A percentile compares a stretch with the other conserved stretches of the same genome.
Evolutionary conservation across 1,140 invertebrate genomes (phyloP).

Genomic region (Drosophila baimaii): DNA sequence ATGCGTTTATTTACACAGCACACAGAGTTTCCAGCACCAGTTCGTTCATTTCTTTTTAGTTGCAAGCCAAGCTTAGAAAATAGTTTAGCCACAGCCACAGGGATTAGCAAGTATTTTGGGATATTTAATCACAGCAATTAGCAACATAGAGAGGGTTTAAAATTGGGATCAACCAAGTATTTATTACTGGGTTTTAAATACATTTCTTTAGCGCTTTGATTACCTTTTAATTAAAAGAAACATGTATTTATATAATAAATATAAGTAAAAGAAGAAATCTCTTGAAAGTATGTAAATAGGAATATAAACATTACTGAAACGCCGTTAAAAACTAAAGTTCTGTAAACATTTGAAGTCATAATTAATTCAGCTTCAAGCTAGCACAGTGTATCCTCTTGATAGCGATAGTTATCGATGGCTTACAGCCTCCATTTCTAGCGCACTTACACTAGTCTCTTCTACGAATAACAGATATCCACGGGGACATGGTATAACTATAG

Average conservation of each 20-base stretch:
- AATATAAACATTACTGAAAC: background rate
- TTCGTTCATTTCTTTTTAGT: background rate
- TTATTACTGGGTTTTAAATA: background rate
- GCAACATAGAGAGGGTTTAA: background rate
- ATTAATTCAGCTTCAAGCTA: too few relatives aligned
- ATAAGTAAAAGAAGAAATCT: background rate
- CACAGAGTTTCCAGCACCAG: constrained; percentile 49
- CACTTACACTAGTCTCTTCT: too few relatives aligned
- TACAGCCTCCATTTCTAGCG: too few relatives aligned
- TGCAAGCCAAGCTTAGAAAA: constrained; percentile 19
- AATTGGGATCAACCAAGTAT: background rate
- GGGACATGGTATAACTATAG: too few relatives aligned
- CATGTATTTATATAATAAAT: background rate
- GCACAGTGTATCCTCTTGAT: too few relatives aligned
- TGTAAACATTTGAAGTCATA: too few relatives aligned
- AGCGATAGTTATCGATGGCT: too few relatives aligned
- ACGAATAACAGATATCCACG: too few relatives aligned
- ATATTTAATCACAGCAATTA: constrained; percentile 9
- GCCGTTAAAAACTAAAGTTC: background rate
- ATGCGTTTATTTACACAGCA: constrained; percentile 27
- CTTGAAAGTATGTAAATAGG: background rate
- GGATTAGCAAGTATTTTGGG: constrained; percentile 6
- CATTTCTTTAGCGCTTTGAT: background rate
- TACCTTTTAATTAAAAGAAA: background rate
- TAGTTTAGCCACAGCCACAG: constrained; percentile 17